Evolutionary conservation across 2,113 vertebrate genomes (phyloP).

Genomic region (Hipposideros armiger): DNA sequence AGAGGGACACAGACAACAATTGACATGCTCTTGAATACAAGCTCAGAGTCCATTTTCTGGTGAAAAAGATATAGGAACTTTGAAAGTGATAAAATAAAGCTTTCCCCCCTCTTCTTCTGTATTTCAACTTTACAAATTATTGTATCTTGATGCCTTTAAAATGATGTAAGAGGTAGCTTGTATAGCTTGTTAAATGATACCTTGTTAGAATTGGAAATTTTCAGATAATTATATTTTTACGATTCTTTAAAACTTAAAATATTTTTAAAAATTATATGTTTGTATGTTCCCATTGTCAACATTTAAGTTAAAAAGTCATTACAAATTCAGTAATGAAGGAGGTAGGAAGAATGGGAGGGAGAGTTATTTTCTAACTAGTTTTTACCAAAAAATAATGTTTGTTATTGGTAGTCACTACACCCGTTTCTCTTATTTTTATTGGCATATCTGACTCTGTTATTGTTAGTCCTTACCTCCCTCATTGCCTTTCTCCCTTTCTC

Average conservation of each 20-base stretch:
- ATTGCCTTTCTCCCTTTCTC: neutral
- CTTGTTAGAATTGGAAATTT: neutral
- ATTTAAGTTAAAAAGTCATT: conserved; percentile 10
- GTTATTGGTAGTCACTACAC: neutral
- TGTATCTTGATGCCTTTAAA: neutral
- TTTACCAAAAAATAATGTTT: neutral
- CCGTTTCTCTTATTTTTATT: neutral
- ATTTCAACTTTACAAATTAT: neutral
- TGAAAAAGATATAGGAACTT: neutral
- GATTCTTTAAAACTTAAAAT: neutral
- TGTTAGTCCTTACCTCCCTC: neutral
- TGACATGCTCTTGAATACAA: neutral
- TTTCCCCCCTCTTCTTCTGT: neutral
- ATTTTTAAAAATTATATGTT: neutral
- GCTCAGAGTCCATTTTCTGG: neutral
- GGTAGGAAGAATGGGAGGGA: neutral
- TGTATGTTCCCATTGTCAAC: neutral
- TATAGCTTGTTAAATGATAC: neutral
- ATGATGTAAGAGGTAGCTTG: neutral
- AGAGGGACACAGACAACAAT: neutral
- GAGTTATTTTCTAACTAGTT: conserved; percentile 18
- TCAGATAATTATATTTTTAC: neutral
- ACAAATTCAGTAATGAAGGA: neutral
- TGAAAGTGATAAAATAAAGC: neutral
- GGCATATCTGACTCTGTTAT: neutral